These are phyloP conservation scores for Emmelina monodactyla DNA, from an alignment of 2,888 invertebrate genomes.

Conservation along the genomic window DNA sequence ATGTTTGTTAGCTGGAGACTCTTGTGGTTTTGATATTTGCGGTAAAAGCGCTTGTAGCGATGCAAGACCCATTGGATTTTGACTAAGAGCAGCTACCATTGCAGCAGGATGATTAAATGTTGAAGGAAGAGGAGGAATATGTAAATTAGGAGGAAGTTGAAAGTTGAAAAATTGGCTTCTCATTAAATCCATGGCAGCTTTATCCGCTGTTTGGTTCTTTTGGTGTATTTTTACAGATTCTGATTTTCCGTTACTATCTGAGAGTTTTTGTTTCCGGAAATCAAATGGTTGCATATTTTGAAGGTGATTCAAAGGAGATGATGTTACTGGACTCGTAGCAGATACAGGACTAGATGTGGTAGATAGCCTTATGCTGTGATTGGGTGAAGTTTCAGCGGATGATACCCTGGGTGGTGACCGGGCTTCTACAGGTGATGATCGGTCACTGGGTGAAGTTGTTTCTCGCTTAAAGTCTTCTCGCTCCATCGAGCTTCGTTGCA, in stretches of 20 bases:
- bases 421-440: slow-evolving; percentile 30
- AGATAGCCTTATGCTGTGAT: slow-evolving; percentile 43
- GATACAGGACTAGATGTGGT: slow-evolving; percentile 57
- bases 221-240: slow-evolving; percentile 54
- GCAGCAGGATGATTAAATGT: slow-evolving; percentile 69
- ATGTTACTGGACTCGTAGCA: slow-evolving; percentile 68
- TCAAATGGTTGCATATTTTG: slow-evolving; percentile 97
- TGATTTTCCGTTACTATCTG: slow-evolving; percentile 41
- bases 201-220: slow-evolving; percentile 38
- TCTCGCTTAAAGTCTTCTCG: slow-evolving; percentile 38
- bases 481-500: slow-evolving; percentile 21
- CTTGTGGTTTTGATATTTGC: slow-evolving; percentile 61
- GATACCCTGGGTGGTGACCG: slow-evolving; percentile 37
- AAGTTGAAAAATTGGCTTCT: slow-evolving; percentile 71
- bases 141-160: slow-evolving; percentile 65
- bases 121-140: slow-evolving; percentile 64
- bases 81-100: slow-evolving; percentile 69
- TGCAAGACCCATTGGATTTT: slow-evolving; percentile 68
- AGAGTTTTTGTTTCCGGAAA: slow-evolving; percentile 73
- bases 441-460: slow-evolving; percentile 35
- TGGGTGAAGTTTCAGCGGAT: slow-evolving; percentile 47
- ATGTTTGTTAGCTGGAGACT: slow-evolving; percentile 47
- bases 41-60: slow-evolving; percentile 70
- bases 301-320: slow-evolving; percentile 84
- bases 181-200: slow-evolving; percentile 67